Base-by-base conservation (phyloP, 2,113 vertebrate genomes). In the Esox niger region DNA sequence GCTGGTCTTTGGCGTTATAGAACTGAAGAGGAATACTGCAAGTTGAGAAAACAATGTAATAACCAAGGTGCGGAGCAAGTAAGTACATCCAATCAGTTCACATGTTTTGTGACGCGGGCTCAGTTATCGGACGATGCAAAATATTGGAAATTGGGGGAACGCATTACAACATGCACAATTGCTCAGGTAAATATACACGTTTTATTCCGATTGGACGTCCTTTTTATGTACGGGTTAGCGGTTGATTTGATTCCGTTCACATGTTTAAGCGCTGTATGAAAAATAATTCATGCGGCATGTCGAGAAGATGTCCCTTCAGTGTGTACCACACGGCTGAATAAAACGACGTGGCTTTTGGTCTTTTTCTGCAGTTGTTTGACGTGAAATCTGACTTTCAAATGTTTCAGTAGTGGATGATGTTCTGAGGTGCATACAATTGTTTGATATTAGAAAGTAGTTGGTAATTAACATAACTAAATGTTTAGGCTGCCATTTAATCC, bases 11-110 rank as follows among this genome's bases (percentile, higher is more conserved):
- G 7, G 29, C 10, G 38, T 31, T 55, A 26, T 23, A 54, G 26
- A 62, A 49, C 49, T 68, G 30, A 23, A 54, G 35, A 35, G 26
- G 32, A 55, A 66, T 35, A 26, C 35, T 64, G n/a, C 8, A 46
- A 62, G 58, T 59, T 66, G 31, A 55, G 26, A 11, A 29, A 62
- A 56, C 71, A 60, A 63, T 67, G 63, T 43, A 29, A 63, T 46
- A 38, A 38, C 11, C 26, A 13, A 43, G 30, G 49, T 26, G 33
- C 35, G 17, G 29, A 49, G 29, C 26, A 32, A 33, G 46, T 43
- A 64, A 67, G 56, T 60, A 59, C 46, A 59, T 62, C 7, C 46
- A n/a, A n/a, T n/a, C n/a, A n/a, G n/a, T n/a, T n/a, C 60, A 31
- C 8, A 2, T 32, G 11, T 49, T 20, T 69, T 13, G 21, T 58